These are phyloP conservation scores for Rhinella marina DNA, from an alignment of 2,797 vertebrate genomes.

Conservation along the genomic window DNA sequence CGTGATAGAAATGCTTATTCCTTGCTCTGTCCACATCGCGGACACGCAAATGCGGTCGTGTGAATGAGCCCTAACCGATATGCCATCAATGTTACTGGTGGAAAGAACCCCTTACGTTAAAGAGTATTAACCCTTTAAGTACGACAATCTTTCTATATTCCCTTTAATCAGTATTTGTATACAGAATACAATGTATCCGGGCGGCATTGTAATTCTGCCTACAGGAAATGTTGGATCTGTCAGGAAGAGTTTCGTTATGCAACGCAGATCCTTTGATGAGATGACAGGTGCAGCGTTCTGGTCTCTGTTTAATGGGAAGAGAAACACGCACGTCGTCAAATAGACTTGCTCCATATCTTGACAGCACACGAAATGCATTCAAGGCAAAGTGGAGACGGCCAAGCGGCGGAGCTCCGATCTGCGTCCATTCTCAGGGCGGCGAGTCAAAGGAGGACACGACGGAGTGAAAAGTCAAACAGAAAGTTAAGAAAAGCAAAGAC, in stretches of 20 bases:
- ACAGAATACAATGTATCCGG: neutral
- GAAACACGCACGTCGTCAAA: neutral
- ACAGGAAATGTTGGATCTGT: neutral
- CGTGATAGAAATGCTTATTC: no score
- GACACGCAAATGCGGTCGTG: no score
- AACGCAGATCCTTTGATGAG: conserved; percentile 12
- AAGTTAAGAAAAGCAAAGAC: conserved; percentile 10
- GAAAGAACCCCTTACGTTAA: neutral
- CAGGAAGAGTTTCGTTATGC: neutral
- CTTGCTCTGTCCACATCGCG: no score
- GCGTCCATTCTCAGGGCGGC: neutral
- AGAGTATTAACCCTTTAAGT: neutral
- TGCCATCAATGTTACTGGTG: no score
- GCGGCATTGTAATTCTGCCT: neutral
- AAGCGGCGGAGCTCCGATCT: neutral
- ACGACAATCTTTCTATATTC: neutral
- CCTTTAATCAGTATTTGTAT: neutral
- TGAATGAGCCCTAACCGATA: no score
- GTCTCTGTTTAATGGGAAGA: neutral
- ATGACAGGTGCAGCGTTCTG: neutral
- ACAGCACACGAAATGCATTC: neutral
- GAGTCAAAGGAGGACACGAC: conserved; percentile 33
- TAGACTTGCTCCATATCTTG: conserved; percentile 6
- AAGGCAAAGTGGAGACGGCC: neutral
- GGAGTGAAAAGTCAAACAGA: conserved; percentile 30